Base-by-base conservation (phyloP, 1,140 invertebrate species). In the Eufriesea mexicana region DNA sequence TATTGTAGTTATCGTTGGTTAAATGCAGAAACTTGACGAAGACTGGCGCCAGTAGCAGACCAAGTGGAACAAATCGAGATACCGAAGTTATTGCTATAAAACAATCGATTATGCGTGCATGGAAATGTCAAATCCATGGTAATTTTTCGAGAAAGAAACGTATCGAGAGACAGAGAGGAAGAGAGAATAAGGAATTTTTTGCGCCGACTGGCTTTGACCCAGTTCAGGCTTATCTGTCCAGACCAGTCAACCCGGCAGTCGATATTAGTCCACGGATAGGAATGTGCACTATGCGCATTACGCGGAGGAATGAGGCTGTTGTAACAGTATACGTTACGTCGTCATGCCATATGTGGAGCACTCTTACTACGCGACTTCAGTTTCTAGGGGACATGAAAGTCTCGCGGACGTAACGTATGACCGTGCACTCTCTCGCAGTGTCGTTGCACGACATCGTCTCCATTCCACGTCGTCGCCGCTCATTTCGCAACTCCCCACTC, bases 331-430 rank as follows among this genome's bases (percentile, higher is more conserved):
- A 86, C 62, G 74, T 79, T 79, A 78, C 85, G 71, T 85, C 62
- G 54, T 84, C 82, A 79, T 57, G 57, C 82, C 82, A 81, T 86
- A 81, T 70, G 64, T 75, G 57, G 80, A 83, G 68, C 71, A 54
- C 74, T 86, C 66, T 86, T 86, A 83, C 75, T 87, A 76, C 67
- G 82, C 42, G 68, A 61, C 68, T 87, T 84, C n/a, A 71, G 49
- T 86, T 87, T 80, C 81, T 66, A 61, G 72, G 82, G 23, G 25
- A 71, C 75, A 83, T 54, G 79, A 82, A 67, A 82, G 54, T 75
- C 66, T 49, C 54, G 70, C 59, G 47, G 51, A 51, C 42, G 61
- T 54, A 66, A 81, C 68, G 49, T 74, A 80, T 73, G 57, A 64
- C 28, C 59, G 70, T 25, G 78, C 71, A 59, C 64, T 28, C 42